Percentiles rank a stretch among this genome's conserved stretches.
Evolutionary conservation across 2,888 invertebrate genomes (phyloP).

Genomic region (Plagiodera versicolora): DNA sequence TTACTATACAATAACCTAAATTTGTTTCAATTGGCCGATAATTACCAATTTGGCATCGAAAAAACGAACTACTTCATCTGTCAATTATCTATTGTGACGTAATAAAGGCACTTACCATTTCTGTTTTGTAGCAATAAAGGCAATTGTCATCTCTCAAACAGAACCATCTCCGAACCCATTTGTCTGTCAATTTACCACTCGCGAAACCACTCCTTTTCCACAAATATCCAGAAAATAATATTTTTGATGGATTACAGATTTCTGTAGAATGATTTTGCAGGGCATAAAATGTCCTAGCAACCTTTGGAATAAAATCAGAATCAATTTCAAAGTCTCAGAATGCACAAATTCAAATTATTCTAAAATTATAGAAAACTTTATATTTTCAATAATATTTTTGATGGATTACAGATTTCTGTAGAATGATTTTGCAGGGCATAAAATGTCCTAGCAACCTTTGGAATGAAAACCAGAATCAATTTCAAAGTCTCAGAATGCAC

Average conservation of each 20-base stretch:
- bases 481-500: no score
- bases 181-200: constrained; percentile 58
- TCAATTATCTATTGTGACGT: no score
- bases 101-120: constrained; percentile 66
- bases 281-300: constrained; percentile 84
- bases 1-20: no score
- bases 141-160: constrained; percentile 89
- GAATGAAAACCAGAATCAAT: no score
- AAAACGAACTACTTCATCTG: no score
- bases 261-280: constrained; percentile 66
- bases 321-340: not conserved
- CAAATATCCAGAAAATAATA: constrained; percentile 72
- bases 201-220: constrained; percentile 71
- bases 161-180: constrained; percentile 92
- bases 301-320: constrained; percentile 52
- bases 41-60: no score
- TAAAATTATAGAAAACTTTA: no score
- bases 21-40: no score
- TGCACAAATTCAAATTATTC: not conserved
- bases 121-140: constrained; percentile 92
- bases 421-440: no score
- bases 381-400: no score
- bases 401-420: no score
- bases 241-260: constrained; percentile 58
- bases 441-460: no score